Conservation (phyloP, 2,113 vertebrate species). For the Phyllostomus discolor region DNA sequence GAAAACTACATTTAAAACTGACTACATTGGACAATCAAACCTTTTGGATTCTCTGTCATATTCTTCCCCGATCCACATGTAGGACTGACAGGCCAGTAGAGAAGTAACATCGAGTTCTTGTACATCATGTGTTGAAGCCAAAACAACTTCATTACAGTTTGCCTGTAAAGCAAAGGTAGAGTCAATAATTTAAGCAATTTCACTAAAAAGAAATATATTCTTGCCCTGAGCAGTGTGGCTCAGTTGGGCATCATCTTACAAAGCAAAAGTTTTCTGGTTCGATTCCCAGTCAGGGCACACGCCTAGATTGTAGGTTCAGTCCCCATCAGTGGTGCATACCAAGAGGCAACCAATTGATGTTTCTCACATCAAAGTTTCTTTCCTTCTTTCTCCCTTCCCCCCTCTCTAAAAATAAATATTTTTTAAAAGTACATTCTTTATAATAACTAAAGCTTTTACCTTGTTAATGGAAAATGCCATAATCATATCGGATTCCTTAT, state of each 20-base stretch:
- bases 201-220: background rate
- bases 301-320: too few species aligned
- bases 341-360: too few species aligned
- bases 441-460: constrained; percentile 78
- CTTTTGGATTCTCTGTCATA: constrained; percentile 97
- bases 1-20: background rate
- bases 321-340: too few species aligned
- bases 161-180: constrained; percentile 81
- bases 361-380: too few species aligned
- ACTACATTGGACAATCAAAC: constrained; percentile 73
- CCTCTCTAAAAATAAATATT: too few species aligned
- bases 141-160: constrained; percentile 94
- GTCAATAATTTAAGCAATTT: background rate
- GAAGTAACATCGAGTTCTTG: constrained; percentile 96
- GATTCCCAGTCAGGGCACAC: too few species aligned
- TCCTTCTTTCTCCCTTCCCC: too few species aligned
- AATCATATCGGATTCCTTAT: constrained; percentile 99
- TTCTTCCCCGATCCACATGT: constrained; percentile 98
- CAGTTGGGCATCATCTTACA: too few species aligned
- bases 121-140: constrained; percentile 98
- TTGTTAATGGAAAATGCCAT: constrained; percentile 98
- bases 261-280: too few species aligned
- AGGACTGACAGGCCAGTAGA: constrained; percentile 92
- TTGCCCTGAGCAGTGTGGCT: background rate
- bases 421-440: background rate